phyloP scores from a whole-genome alignment of 1,140 invertebrate species.

The Plodia interpunctella region DNA sequence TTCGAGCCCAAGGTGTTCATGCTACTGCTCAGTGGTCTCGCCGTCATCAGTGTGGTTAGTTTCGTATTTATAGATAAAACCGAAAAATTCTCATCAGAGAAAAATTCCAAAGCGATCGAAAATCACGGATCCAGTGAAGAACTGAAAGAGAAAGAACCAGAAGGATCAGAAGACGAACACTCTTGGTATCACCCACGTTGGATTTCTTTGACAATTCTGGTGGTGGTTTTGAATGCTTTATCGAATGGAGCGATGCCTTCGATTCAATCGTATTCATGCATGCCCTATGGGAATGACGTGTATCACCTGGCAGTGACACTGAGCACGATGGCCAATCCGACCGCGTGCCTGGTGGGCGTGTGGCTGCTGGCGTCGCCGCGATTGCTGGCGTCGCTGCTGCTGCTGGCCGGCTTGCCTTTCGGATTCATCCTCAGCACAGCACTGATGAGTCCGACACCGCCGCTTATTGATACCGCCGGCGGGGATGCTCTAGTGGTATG shows the following conservation, averaged over 20 bases:
- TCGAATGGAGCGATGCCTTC: constrained; percentile 89
- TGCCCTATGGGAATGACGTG: constrained; percentile 89
- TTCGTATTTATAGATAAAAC: constrained; percentile 77
- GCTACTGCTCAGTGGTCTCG: constrained; percentile 79
- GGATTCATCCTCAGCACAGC: constrained; percentile 85
- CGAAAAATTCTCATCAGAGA: neutral
- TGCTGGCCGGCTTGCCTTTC: constrained; percentile 77
- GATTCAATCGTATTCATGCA: constrained; percentile 91
- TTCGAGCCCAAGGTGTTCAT: constrained; percentile 85
- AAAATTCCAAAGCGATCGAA: neutral
- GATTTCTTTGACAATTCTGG: constrained; percentile 48
- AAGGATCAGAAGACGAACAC: neutral
- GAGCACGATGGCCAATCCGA: constrained; percentile 89
- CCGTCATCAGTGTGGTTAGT: constrained; percentile 78
- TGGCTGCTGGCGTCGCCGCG: constrained; percentile 81
- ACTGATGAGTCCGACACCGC: constrained; percentile 84
- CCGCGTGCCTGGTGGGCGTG: constrained; percentile 89
- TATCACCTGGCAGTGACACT: constrained; percentile 91
- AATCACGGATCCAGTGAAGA: neutral
- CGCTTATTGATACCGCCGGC: constrained; percentile 76
- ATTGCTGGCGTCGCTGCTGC: constrained; percentile 77
- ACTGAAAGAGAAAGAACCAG: neutral
- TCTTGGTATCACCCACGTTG: neutral
- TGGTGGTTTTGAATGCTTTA: constrained; percentile 80
- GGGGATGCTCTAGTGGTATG: constrained; percentile 86